These are phyloP conservation scores for Drosophila parthenogenetica DNA, from an alignment of 2,888 invertebrate genomes.

Conservation along the genomic window DNA sequence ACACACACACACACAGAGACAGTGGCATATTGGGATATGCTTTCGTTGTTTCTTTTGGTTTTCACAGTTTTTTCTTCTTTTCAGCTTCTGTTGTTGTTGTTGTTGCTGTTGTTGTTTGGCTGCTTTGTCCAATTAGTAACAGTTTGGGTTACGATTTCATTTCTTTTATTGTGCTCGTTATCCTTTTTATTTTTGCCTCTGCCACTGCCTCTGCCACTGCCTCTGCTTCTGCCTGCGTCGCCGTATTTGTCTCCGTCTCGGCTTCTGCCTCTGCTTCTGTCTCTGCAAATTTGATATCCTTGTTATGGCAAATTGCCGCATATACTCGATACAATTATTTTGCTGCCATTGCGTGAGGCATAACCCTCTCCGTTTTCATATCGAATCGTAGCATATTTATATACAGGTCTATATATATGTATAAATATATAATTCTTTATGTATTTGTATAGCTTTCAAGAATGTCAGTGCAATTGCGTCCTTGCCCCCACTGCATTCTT, in stretches of 20 bases:
- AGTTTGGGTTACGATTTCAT: conserved; percentile 76
- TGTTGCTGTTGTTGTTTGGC: conserved; percentile 50
- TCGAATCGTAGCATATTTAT: conserved; percentile 57
- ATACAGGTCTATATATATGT: conserved; percentile 24
- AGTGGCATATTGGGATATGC: conserved; percentile 9
- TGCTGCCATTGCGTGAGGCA: conserved; percentile 45
- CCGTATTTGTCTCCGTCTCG: conserved; percentile 28
- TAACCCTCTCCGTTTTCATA: conserved; percentile 34
- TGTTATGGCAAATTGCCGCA: conserved; percentile 79
- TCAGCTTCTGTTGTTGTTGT: conserved; percentile 27
- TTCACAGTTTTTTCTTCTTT: conserved; percentile 27
- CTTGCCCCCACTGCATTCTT: conserved; percentile 3
- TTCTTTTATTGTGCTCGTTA: conserved; percentile 81
- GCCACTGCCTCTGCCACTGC: conserved; percentile 16
- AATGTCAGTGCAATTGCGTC: conserved; percentile 55
- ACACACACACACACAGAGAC: conserved; percentile 12
- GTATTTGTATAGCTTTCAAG: conserved; percentile 58
- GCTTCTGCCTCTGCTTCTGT: conserved; percentile 28
- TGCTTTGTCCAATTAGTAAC: conserved; percentile 82
- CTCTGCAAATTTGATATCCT: conserved; percentile 79
- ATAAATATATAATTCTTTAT: conserved; percentile 12
- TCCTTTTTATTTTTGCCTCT: conserved; percentile 71
- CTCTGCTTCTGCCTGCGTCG: not conserved
- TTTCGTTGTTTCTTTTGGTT: conserved; percentile 43
- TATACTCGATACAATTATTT: conserved; percentile 69